A percentile compares a stretch with the other conserved stretches of the same genome.
Conservation (phyloP, 1,140 invertebrate genomes). For the Listronotus oregonensis region DNA sequence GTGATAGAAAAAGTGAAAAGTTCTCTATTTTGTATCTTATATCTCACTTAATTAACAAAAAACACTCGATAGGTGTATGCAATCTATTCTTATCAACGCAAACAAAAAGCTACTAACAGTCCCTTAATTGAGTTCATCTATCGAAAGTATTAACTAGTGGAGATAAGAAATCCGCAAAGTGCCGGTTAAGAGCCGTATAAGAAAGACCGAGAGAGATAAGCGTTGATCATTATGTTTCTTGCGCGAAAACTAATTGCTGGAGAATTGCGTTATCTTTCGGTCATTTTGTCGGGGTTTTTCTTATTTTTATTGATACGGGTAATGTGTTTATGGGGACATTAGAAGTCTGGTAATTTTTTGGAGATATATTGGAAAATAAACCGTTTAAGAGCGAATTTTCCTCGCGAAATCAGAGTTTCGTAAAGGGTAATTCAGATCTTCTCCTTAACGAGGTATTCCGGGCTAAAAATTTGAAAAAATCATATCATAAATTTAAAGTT, state of each 20-base stretch:
- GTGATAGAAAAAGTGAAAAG: no score
- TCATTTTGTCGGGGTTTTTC: slow-evolving; percentile 13
- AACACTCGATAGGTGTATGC: no score
- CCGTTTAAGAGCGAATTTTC: no score
- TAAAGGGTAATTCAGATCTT: no score
- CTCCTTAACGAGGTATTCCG: no score
- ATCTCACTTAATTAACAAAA: no score
- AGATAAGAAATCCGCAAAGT: slow-evolving; percentile 22
- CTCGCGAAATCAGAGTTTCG: no score
- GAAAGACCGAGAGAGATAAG: slow-evolving; percentile 29
- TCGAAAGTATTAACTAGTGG: slow-evolving; percentile 24
- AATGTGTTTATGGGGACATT: slow-evolving; percentile 19
- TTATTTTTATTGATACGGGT: slow-evolving; percentile 29
- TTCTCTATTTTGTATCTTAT: no score
- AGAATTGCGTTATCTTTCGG: slow-evolving; percentile 23
- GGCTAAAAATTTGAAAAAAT: no score
- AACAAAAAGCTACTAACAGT: slow-evolving; percentile 30
- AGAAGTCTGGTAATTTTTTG: no score
- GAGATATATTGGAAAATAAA: no score
- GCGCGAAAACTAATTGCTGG: slow-evolving; percentile 23
- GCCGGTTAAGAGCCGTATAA: slow-evolving; percentile 23
- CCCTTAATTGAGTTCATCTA: slow-evolving; percentile 29
- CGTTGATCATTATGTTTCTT: slow-evolving; percentile 30
- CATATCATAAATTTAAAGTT: no score
- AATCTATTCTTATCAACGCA: slow-evolving; percentile 12